A percentile compares a stretch with the other conserved stretches of the same genome.
These are phyloP conservation scores for Rhabdomys pumilio DNA, from an alignment of 2,797 vertebrate species.

Conservation along the genomic window DNA sequence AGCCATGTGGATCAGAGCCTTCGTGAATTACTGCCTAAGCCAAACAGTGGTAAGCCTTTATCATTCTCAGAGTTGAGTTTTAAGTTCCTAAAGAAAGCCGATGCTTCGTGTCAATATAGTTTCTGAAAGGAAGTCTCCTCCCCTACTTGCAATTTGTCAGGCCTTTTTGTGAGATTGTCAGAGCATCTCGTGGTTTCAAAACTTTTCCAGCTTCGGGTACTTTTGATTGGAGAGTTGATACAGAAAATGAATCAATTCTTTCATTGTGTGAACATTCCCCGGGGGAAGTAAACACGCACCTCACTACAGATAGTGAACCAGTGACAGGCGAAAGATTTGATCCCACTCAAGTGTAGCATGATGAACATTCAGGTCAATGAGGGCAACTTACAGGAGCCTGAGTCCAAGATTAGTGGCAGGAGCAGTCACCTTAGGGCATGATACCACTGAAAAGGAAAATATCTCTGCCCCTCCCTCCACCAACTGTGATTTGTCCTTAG, in stretches of 20 bases:
- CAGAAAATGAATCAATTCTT: not conserved
- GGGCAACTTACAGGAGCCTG: not conserved
- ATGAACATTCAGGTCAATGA: not conserved
- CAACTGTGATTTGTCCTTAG: not conserved
- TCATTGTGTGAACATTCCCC: not conserved
- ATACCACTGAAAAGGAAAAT: not conserved
- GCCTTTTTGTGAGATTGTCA: slow-evolving; percentile 54
- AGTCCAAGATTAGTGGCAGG: not conserved
- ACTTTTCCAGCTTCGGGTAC: not conserved
- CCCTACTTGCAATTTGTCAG: not conserved
- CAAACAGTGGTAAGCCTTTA: slow-evolving; percentile 79
- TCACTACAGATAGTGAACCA: not conserved
- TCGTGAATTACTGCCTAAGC: slow-evolving; percentile 77
- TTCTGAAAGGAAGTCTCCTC: not conserved
- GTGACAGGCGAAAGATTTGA: not conserved
- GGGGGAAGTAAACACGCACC: not conserved
- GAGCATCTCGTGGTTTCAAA: slow-evolving; percentile 24
- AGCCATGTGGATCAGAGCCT: slow-evolving; percentile 61
- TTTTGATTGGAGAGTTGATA: slow-evolving; percentile 27
- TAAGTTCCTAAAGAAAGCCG: slow-evolving; percentile 54
- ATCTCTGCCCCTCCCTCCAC: not conserved
- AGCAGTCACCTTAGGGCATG: not conserved
- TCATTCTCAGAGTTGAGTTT: slow-evolving; percentile 66
- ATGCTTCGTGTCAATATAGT: not conserved
- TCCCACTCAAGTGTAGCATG: not conserved